Percentiles rank a stretch among this genome's conserved stretches.
Evolutionary conservation across 2,113 vertebrate genomes (phyloP).

Genomic region (Edolisoma coerulescens): DNA sequence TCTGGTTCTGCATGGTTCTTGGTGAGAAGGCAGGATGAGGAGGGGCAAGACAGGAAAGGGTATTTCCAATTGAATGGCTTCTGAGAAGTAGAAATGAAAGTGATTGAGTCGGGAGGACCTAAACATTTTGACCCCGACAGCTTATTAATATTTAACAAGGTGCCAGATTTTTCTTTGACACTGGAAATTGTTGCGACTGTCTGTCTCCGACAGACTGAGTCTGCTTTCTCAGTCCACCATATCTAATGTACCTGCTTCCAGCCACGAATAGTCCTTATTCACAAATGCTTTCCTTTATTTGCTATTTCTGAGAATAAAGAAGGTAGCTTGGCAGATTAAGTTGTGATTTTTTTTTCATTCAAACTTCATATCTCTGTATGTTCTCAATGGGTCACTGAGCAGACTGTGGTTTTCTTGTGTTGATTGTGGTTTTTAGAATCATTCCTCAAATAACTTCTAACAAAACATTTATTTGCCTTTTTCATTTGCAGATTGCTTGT

Average conservation of each 20-base stretch:
- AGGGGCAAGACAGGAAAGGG: conserved; percentile 15
- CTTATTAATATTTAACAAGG: conserved; percentile 59
- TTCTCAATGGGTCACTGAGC: conserved; percentile 36
- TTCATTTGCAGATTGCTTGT: neutral
- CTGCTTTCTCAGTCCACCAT: conserved; percentile 43
- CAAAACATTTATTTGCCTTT: conserved; percentile 41
- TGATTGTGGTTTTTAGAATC: conserved; percentile 25
- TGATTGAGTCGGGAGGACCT: conserved; percentile 50
- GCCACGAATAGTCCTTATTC: conserved; percentile 12
- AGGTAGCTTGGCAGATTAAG: conserved; percentile 8
- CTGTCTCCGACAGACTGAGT: conserved; percentile 50
- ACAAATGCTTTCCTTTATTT: conserved; percentile 30
- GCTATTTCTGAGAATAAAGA: neutral
- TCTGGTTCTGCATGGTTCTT: neutral
- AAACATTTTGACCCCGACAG: conserved; percentile 36
- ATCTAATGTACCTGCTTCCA: conserved; percentile 46
- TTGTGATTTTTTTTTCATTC: conserved; percentile 14
- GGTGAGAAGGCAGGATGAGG: neutral
- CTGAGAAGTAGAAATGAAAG: conserved; percentile 43
- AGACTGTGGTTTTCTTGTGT: conserved; percentile 30
- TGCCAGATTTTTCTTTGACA: conserved; percentile 60
- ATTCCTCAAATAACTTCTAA: conserved; percentile 34
- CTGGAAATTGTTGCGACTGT: conserved; percentile 11
- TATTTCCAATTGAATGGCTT: conserved; percentile 13
- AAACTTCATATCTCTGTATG: neutral